Conservation (phyloP, 2,113 vertebrate genomes). For the Plestiodon gilberti region DNA sequence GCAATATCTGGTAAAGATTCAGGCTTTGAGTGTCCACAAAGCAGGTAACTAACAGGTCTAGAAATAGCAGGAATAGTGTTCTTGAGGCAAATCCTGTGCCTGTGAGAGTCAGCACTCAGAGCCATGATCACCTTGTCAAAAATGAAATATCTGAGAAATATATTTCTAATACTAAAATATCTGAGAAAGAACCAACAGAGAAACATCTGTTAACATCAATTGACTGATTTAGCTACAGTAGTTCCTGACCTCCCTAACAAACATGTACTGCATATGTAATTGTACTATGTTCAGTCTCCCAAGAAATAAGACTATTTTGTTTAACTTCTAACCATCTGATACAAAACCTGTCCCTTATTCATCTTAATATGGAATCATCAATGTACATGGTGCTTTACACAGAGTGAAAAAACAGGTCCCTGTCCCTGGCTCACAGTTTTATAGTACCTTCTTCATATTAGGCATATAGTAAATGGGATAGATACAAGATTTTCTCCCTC, state of each 20-base stretch:
- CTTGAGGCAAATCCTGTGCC: neutral
- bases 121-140: neutral
- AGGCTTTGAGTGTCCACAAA: neutral
- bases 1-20: neutral
- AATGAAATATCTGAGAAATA: constrained; percentile 23
- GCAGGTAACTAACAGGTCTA: neutral
- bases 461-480: no score
- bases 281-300: neutral
- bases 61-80: neutral
- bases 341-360: neutral
- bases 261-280: neutral
- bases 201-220: constrained; percentile 41
- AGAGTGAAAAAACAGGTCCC: no score
- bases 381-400: no score
- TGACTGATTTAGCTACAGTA: constrained; percentile 25
- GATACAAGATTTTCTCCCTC: no score
- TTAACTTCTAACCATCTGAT: neutral
- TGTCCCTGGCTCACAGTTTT: no score
- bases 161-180: constrained; percentile 33
- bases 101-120: neutral
- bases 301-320: constrained; percentile 37
- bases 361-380: no score
- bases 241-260: constrained; percentile 27
- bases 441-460: no score
- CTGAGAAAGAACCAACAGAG: constrained; percentile 25